A percentile compares a stretch with the other conserved stretches of the same genome.
These are phyloP conservation scores for Notothenia rossii DNA, from an alignment of 2,113 vertebrate genomes.

Conservation along the genomic window DNA sequence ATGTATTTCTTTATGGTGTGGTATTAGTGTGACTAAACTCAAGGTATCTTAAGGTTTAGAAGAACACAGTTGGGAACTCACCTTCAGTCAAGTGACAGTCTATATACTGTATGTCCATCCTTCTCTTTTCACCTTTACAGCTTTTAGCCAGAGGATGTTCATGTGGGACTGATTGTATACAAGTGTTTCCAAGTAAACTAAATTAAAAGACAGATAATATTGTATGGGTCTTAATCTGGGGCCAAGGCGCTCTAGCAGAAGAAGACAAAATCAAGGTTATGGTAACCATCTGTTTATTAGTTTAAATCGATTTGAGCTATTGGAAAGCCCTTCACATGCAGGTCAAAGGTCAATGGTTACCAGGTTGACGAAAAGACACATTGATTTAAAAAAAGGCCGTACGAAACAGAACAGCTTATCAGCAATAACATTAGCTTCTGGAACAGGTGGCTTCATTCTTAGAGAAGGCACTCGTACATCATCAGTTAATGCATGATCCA, in stretches of 20 bases:
- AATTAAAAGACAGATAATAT: neutral
- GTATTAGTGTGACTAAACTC: neutral
- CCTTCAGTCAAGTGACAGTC: too few relatives aligned
- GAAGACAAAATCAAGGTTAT: neutral
- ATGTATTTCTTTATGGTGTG: too few relatives aligned
- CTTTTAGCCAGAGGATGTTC: neutral
- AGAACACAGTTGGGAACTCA: neutral
- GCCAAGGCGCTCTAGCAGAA: neutral
- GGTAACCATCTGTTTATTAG: neutral
- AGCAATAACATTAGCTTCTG: neutral
- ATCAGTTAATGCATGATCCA: conserved; percentile 17
- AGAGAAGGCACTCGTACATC: neutral
- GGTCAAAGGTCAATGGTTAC: conserved; percentile 36
- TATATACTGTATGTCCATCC: neutral
- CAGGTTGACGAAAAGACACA: conserved; percentile 24
- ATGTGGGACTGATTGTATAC: conserved; percentile 5
- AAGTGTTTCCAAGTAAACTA: neutral
- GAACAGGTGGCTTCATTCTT: neutral
- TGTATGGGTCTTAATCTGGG: neutral
- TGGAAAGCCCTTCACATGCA: conserved; percentile 14
- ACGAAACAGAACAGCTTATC: neutral
- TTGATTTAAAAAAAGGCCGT: conserved; percentile 16
- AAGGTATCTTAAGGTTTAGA: neutral
- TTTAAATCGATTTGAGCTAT: conserved; percentile 15
- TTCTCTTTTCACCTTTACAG: neutral